Percentiles rank a stretch among this genome's conserved stretches.
These are phyloP conservation scores for Leucozona laternaria DNA, from an alignment of 2,888 invertebrate species.

Conservation along the genomic window DNA sequence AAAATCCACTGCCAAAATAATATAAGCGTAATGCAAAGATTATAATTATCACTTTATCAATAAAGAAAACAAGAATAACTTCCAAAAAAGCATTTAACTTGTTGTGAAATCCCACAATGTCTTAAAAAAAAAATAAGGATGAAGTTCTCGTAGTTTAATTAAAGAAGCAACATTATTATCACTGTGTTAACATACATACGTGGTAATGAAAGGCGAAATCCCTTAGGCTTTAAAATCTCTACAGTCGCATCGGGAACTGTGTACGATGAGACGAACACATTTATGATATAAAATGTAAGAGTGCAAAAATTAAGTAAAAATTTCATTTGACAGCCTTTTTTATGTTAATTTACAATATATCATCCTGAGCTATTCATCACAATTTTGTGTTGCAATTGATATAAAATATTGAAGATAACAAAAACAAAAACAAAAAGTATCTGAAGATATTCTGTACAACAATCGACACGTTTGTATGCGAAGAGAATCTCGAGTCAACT, in stretches of 20 bases:
- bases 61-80: background rate
- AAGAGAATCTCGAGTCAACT: conserved; percentile 24
- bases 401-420: background rate
- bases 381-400: background rate
- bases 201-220: conserved; percentile 75
- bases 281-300: conserved; percentile 5
- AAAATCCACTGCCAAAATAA: background rate
- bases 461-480: background rate
- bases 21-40: background rate
- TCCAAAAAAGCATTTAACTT: background rate
- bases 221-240: conserved; percentile 69
- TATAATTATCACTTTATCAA: background rate
- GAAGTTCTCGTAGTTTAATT: background rate
- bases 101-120: background rate
- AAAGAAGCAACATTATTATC: background rate
- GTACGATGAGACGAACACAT: conserved; percentile 34
- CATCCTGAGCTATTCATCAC: background rate
- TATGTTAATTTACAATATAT: background rate
- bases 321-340: conserved; percentile 15
- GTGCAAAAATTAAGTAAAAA: background rate
- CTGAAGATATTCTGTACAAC: background rate
- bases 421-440: background rate
- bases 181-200: conserved; percentile 34
- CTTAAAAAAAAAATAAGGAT: too few relatives aligned
- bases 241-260: conserved; percentile 69